These are phyloP conservation scores for Leptogaster cylindrica DNA, from an alignment of 2,888 invertebrate genomes.

Conservation along the genomic window DNA sequence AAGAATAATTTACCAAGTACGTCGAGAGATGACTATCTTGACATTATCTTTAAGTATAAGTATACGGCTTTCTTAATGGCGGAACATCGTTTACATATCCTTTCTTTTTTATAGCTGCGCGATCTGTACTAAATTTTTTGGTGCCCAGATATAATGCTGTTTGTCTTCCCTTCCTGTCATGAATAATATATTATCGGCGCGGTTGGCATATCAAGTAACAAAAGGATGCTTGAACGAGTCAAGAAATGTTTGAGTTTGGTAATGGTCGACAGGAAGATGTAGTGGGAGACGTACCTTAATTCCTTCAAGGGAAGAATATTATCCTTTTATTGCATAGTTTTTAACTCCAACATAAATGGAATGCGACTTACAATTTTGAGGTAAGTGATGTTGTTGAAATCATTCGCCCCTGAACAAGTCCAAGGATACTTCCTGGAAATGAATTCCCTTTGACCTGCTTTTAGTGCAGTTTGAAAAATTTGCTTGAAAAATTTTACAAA, in stretches of 20 bases:
- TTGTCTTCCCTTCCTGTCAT: slow-evolving; percentile 23
- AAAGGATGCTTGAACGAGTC: slow-evolving; percentile 10
- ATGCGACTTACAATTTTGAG: slow-evolving; percentile 8
- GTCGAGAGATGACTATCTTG: slow-evolving; percentile 15
- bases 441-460: too few relatives aligned
- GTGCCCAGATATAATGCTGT: slow-evolving; percentile 9
- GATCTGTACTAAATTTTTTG: not conserved
- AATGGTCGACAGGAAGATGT: slow-evolving; percentile 2
- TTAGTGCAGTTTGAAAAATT: slow-evolving; percentile 6
- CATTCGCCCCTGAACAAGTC: too few relatives aligned
- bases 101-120: slow-evolving; percentile 9
- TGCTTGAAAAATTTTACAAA: too few relatives aligned
- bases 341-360: slow-evolving; percentile 11
- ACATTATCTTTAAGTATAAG: slow-evolving; percentile 27
- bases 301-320: slow-evolving; percentile 10
- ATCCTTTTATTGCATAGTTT: slow-evolving; percentile 17
- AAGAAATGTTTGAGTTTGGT: slow-evolving; percentile 2
- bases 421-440: too few relatives aligned
- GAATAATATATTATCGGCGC: slow-evolving; percentile 29
- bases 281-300: slow-evolving; percentile 14
- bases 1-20: slow-evolving; percentile 13
- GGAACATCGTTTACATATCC: slow-evolving; percentile 31
- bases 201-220: slow-evolving; percentile 31
- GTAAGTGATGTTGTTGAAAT: too few relatives aligned
- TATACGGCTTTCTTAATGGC: slow-evolving; percentile 31